These are phyloP conservation scores for Brachionus angularis DNA, from an alignment of 1,140 invertebrate species.

Conservation along the genomic window DNA sequence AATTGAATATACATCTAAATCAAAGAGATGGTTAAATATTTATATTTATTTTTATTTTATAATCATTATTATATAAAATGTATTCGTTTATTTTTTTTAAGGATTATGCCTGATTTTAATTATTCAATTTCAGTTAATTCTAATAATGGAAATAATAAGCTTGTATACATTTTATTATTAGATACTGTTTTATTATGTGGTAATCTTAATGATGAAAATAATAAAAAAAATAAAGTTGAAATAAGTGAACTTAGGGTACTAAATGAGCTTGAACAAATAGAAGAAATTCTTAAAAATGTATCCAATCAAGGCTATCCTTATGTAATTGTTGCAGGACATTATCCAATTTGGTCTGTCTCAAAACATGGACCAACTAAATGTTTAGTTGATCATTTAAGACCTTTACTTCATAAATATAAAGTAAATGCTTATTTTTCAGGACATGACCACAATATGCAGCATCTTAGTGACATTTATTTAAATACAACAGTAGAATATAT, in stretches of 20 bases:
- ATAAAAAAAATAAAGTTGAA: conserved; percentile 37
- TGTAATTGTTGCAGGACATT: conserved; percentile 61
- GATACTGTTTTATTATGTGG: conserved; percentile 60
- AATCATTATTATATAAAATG: neutral
- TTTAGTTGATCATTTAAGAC: conserved; percentile 54
- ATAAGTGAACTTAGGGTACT: conserved; percentile 42
- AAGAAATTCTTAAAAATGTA: conserved; percentile 48
- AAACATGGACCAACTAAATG: conserved; percentile 60
- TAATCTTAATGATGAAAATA: conserved; percentile 49
- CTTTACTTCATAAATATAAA: conserved; percentile 58
- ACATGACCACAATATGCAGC: conserved; percentile 60
- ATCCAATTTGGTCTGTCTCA: conserved; percentile 60
- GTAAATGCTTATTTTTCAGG: conserved; percentile 60
- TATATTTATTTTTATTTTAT: neutral
- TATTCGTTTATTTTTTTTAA: conserved; percentile 44
- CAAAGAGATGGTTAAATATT: conserved; percentile 27
- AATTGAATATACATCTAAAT: conserved; percentile 46
- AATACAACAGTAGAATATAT: conserved; percentile 52
- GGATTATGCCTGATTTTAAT: conserved; percentile 58
- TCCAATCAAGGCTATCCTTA: conserved; percentile 50
- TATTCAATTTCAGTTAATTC: conserved; percentile 51
- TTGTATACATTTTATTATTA: conserved; percentile 56
- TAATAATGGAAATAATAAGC: conserved; percentile 45
- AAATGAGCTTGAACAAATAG: conserved; percentile 58
- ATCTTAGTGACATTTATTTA: conserved; percentile 48